Base-by-base conservation (phyloP, 64 coral and sea anemone genomes). In the Porites lutea region DNA sequence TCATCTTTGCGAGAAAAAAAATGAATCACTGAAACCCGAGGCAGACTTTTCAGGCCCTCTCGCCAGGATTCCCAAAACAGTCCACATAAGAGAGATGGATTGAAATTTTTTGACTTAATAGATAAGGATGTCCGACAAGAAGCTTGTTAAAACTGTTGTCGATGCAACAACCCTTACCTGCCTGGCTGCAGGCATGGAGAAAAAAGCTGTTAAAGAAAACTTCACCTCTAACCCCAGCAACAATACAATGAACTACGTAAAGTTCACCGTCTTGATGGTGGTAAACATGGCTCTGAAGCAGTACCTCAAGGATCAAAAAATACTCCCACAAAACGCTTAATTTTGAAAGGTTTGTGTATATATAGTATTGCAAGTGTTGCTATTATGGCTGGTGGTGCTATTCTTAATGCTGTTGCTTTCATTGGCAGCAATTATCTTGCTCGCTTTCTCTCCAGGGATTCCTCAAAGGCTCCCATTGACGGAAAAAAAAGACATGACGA, bases 371-470 rank as follows among this genome's bases (percentile, higher is more conserved):
- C 78, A 72, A 72, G 63, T 27, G 55, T 91, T 50, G 89, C 65
- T 48, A 72, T 91, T 0, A 91, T 91, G 89, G 55, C 83, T 53
- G 64, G 77, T 55, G 78, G 89, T 2, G 89, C 89, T 15, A 48
- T 91, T 5, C 27, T 37, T 37, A 37, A 37, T 37, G 27, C 27
- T 37, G 27, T 37, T 37, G 27, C 27, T 37, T 37, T 37, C 52
- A 58, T 77, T 77, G 90, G 90, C 4, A 72, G 90, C 15, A 67
- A 52, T 0, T 92, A 92, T 55, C 82, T 92, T 6, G 90, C 82
- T 19, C 86, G 78, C 13, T 75, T 47, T 1, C 50, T 87, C 0
- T 6, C 11, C 18, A 71, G 82, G 14, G 19, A 6, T 3, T 1
- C 4, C 6, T 6, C n/a, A 19, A 82, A 92, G 7, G 82, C 14